Evolutionary conservation across 2,113 vertebrate species (phyloP).

Genomic region (Oplegnathus fasciatus): DNA sequence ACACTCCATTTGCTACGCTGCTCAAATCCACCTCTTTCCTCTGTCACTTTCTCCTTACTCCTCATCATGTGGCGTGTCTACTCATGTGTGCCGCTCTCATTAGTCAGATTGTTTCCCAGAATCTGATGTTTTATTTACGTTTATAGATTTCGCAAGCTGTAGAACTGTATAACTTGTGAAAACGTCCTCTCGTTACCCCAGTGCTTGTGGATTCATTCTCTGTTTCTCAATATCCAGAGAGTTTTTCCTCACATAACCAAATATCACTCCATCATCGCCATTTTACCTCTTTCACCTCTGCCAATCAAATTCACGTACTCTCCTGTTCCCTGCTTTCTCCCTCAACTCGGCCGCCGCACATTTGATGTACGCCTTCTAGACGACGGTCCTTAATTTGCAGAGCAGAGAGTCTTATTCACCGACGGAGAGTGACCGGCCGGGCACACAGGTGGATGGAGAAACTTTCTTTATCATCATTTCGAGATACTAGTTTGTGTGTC

Average conservation of each 20-base stretch:
- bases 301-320: constrained; percentile 12
- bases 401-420: constrained; percentile 95
- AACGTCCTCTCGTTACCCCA: neutral
- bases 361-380: constrained; percentile 84
- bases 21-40: neutral
- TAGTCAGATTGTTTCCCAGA: neutral
- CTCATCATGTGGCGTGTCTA: neutral
- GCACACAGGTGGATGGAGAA: constrained; percentile 88
- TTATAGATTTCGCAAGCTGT: neutral
- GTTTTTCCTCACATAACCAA: neutral
- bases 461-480: neutral
- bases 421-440: constrained; percentile 90
- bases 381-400: constrained; percentile 93
- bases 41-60: neutral
- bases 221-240: neutral
- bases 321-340: constrained; percentile 70
- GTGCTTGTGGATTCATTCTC: neutral
- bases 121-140: neutral
- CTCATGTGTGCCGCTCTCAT: neutral
- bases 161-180: neutral
- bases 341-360: constrained; percentile 79
- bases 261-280: constrained; percentile 1
- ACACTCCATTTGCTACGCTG: neutral
- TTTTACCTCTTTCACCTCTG: constrained; percentile 55
- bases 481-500: neutral